Conservation (phyloP, 2,113 vertebrate genomes). For the human region GRCh38 chr3:4543001-4543500, state of each 20-base stretch:
- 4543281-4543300: background rate
- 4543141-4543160: too few species aligned
- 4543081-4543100: background rate
- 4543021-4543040: background rate
- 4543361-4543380: background rate
- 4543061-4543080: background rate
- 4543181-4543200: too few species aligned
- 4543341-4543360: background rate
- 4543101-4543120: background rate
- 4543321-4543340: background rate
- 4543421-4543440: background rate
- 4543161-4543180: too few species aligned
- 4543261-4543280: too few species aligned
- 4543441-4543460: background rate
- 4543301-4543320: background rate
- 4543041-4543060: background rate
- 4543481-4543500: background rate
- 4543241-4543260: too few species aligned
- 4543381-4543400: background rate
- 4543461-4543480: background rate
- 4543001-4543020: background rate
- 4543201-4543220: too few species aligned
- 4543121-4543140: too few species aligned
- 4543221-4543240: too few species aligned
- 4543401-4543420: background rate